Conservation (phyloP, 2,113 vertebrate genomes). For the Philantomba maxwellii region DNA sequence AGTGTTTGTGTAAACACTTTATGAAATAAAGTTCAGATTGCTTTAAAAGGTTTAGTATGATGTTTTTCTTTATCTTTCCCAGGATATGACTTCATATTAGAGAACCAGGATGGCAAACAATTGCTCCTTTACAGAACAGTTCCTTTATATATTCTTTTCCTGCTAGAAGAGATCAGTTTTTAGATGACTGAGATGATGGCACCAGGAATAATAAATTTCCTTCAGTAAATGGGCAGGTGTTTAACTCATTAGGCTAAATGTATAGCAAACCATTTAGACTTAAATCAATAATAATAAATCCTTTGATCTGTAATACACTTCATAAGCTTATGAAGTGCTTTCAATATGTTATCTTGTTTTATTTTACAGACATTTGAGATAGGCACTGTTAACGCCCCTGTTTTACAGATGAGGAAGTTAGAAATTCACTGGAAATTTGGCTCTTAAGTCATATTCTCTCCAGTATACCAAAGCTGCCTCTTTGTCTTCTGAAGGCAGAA, state of each 20-base stretch:
- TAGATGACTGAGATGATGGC: background rate
- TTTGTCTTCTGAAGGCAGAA: background rate
- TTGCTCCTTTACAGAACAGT: background rate
- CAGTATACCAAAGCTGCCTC: background rate
- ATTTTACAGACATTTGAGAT: background rate
- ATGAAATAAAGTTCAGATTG: background rate
- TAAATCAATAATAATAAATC: constrained; percentile 13
- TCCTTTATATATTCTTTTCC: background rate
- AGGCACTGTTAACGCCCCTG: background rate
- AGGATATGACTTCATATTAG: background rate
- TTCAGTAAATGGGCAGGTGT: background rate
- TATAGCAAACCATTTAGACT: background rate
- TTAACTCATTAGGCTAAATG: constrained; percentile 13
- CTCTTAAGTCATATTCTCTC: background rate
- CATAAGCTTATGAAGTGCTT: background rate
- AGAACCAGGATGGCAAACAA: background rate
- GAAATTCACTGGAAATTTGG: background rate
- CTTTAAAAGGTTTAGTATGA: background rate
- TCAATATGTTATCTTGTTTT: background rate
- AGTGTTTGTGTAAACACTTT: background rate
- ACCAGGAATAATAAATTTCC: background rate
- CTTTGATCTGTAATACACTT: background rate
- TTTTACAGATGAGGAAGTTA: background rate
- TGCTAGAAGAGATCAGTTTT: background rate
- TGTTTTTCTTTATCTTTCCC: background rate